Conservation (phyloP, 2,888 invertebrate species). For the Mystacides longicornis region DNA sequence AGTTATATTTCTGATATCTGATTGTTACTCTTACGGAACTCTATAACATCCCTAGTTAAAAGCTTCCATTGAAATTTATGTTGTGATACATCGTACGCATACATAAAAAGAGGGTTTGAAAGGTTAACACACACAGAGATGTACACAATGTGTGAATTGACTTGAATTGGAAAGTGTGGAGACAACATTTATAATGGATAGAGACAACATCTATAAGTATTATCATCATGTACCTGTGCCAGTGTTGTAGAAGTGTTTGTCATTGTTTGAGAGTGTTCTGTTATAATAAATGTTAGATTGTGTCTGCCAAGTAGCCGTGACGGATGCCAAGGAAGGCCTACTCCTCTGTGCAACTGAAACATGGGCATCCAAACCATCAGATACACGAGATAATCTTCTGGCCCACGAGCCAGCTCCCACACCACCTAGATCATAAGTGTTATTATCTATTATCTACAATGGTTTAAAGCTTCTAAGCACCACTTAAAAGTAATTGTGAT, state of each 20-base stretch:
- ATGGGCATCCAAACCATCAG: slow-evolving; percentile 69
- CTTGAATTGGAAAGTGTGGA: too few relatives aligned
- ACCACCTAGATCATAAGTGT: slow-evolving; percentile 27
- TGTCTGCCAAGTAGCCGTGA: slow-evolving; percentile 10
- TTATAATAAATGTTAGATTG: slow-evolving; percentile 3
- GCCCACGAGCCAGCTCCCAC: slow-evolving; percentile 55
- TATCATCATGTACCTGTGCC: background rate
- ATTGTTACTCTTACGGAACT: too few relatives aligned
- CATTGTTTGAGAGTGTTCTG: background rate
- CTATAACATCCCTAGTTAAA: too few relatives aligned
- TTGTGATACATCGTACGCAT: too few relatives aligned
- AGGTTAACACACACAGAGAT: too few relatives aligned
- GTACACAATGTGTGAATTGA: too few relatives aligned
- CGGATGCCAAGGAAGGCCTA: slow-evolving; percentile 32
- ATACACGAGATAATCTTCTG: slow-evolving; percentile 61
- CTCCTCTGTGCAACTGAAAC: slow-evolving; percentile 56
- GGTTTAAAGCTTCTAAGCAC: too few relatives aligned
- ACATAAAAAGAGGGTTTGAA: too few relatives aligned
- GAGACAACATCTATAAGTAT: background rate
- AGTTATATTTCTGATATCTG: too few relatives aligned
- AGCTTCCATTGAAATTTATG: too few relatives aligned
- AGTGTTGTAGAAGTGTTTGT: background rate
- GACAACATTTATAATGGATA: too few relatives aligned
- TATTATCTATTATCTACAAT: background rate
- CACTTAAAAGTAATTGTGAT: too few relatives aligned